A percentile compares a stretch with the other conserved stretches of the same genome.
Conservation (phyloP, 2,888 invertebrate species). For the Drosophila sordidula region DNA sequence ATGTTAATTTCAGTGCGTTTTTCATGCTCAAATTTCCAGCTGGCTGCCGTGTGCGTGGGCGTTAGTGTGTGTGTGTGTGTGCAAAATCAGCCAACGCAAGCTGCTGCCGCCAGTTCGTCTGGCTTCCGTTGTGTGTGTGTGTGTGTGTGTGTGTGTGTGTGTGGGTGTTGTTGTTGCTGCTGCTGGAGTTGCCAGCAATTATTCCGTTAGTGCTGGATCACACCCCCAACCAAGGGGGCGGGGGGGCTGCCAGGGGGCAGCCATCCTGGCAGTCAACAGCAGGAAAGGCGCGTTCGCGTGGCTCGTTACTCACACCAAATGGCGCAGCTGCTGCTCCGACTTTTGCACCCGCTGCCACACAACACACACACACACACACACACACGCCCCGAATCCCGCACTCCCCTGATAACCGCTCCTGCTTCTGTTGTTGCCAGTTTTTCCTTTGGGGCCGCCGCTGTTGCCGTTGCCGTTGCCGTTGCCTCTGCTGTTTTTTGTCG, state of each 20-base stretch:
- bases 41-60: constrained; percentile 19
- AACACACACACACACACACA: background rate
- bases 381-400: background rate
- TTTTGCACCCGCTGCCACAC: constrained; percentile 1
- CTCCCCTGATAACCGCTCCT: constrained; percentile 12
- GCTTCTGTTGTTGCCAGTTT: constrained; percentile 1
- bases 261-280: constrained; percentile 36
- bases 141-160: constrained; percentile 25
- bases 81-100: constrained; percentile 70
- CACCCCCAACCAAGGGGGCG: constrained; percentile 38
- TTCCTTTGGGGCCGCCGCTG: constrained; percentile 3
- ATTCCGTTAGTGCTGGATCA: constrained; percentile 76
- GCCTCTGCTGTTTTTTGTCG: constrained; percentile 74
- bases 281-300: constrained; percentile 75
- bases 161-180: constrained; percentile 40
- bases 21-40: constrained; percentile 28
- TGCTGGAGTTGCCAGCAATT: constrained; percentile 76
- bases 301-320: constrained; percentile 77
- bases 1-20: constrained; percentile 26
- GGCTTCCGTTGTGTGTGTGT: constrained; percentile 63
- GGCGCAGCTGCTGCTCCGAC: constrained; percentile 61
- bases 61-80: constrained; percentile 30
- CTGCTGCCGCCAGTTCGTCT: constrained; percentile 75
- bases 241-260: constrained; percentile 1
- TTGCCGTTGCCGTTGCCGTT: constrained; percentile 38